These are phyloP conservation scores for Machimus rusticus DNA, from an alignment of 2,888 invertebrate species.

Conservation along the genomic window DNA sequence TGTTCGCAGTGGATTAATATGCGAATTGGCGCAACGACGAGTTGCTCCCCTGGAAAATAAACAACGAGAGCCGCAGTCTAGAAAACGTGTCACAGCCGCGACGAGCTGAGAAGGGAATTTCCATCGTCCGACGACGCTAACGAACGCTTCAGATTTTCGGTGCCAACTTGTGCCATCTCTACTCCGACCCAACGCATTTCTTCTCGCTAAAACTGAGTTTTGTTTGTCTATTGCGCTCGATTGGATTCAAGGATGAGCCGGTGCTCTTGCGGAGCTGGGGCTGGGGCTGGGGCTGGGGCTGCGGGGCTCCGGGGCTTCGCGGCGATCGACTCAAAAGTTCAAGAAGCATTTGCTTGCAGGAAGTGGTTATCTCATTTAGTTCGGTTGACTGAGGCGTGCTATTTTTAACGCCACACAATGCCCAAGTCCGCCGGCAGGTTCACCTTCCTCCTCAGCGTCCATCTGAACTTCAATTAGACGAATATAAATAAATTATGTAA, in stretches of 20 bases:
- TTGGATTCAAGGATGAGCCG: conserved; percentile 39
- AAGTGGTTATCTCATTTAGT: conserved; percentile 35
- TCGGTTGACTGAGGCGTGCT: not conserved
- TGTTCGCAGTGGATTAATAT: not conserved
- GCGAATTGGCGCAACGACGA: not conserved
- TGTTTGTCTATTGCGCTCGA: conserved; percentile 38
- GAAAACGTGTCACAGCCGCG: not conserved
- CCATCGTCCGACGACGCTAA: not conserved
- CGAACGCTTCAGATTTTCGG: conserved; percentile 3
- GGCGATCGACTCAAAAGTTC: conserved; percentile 31
- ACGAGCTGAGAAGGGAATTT: not conserved
- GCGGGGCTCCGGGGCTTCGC: not conserved
- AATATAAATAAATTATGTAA: conserved; percentile 32
- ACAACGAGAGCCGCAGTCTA: not conserved
- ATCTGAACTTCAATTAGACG: conserved; percentile 27
- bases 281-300: not conserved
- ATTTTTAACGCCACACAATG: conserved; percentile 9
- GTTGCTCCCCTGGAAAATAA: not conserved
- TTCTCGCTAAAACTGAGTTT: conserved; percentile 30
- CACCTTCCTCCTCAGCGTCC: conserved; percentile 8
- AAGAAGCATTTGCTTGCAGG: conserved; percentile 35
- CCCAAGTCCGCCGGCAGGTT: not conserved
- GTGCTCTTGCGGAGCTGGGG: not conserved
- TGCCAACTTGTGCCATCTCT: conserved; percentile 35
- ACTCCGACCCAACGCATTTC: not conserved